Conservation (phyloP, 2,888 invertebrate species). For the Stenodera caucasica region DNA sequence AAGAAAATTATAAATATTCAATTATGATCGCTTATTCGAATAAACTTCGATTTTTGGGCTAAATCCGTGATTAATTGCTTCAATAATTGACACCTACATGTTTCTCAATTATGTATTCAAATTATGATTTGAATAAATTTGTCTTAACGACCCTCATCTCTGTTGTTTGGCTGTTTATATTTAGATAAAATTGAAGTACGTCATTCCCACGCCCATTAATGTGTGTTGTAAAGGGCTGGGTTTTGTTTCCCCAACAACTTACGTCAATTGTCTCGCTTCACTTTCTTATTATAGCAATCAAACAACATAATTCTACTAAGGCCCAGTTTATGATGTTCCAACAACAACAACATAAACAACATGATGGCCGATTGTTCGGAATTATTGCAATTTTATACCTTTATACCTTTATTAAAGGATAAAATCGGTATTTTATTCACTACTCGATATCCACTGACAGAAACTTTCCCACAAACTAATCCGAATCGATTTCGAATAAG, state of each 20-base stretch:
- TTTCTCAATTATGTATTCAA: neutral
- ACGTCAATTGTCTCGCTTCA: neutral
- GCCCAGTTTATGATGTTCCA: no score
- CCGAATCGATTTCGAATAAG: no score
- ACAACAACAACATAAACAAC: no score
- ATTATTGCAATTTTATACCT: neutral
- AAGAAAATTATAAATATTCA: no score
- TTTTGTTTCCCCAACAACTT: conserved; percentile 1
- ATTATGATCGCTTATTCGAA: no score
- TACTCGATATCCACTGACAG: no score
- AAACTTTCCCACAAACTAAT: neutral
- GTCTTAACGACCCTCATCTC: no score
- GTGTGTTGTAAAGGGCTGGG: neutral
- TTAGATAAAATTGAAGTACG: no score
- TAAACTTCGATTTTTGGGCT: neutral
- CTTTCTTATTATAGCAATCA: neutral
- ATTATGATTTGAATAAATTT: neutral
- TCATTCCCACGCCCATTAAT: neutral
- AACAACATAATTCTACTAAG: no score
- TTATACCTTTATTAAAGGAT: neutral
- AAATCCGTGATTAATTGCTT: neutral
- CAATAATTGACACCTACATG: neutral
- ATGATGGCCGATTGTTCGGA: neutral
- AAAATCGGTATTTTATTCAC: neutral
- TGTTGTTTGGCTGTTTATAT: no score